Base-by-base conservation (phyloP, 2,888 invertebrate species). In the Tupiocoris notatus region DNA sequence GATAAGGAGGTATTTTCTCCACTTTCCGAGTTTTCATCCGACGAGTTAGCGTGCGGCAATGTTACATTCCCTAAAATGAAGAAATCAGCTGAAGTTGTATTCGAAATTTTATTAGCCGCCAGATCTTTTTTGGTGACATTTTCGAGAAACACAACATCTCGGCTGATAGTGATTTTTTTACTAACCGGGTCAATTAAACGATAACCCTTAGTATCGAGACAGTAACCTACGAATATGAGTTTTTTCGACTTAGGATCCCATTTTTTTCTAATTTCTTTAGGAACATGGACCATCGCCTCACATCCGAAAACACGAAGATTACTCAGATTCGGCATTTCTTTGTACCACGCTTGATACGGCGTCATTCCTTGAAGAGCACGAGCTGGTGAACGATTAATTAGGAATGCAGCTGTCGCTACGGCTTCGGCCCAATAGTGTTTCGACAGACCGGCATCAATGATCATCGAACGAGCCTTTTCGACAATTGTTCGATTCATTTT, bases 391-490 rank as follows among this genome's bases (percentile, higher is more conserved):
- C 73, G 17, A 23, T 78, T 78, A 3, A 25, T 61, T 2, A 78
- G 20, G 17, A 64, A 76, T 6, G 76, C 62, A 18, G 76, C 74
- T 21, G 57, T 59, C 17, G n/a, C 3, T 9, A 77, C 21, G 1
- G 78, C 71, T 61, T 76, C 78, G 2, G 64, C 73, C 73, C 78
- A 78, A 12, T 71, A 65, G 21, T 78, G 59, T 61, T 24, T 59
- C 16, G 25, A 24, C 1, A 77, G 22, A 12, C 63, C 24, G n/a
- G 77, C 17, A 17, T 62, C 76, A 21, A 58, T 21, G 18, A 77
- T 17, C 76, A 77, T 76, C 20, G 25, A 16, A 16, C 77, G 62
- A n/a, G 74, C 78, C 56, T 77, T 75, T 70, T 78, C 78, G 3
- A 62, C 20, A 12, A 78, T 21, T 3, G 66, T 77, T 2, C 78